Conservation (phyloP, 1,140 invertebrate genomes). For the Reticulitermes speratus region DNA sequence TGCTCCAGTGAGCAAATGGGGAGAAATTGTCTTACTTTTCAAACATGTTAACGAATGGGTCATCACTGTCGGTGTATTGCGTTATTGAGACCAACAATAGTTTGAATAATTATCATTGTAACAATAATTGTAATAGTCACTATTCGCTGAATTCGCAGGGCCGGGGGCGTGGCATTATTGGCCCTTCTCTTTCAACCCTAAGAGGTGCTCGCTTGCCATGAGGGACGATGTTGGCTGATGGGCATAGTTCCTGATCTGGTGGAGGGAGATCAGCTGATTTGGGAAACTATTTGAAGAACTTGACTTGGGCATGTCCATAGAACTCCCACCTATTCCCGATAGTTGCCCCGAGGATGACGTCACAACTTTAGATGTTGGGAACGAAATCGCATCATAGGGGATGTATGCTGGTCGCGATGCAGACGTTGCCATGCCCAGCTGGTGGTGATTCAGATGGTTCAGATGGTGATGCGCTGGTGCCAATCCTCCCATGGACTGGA, state of each 20-base stretch:
- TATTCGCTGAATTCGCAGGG: neutral
- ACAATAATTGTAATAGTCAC: slow-evolving; percentile 26
- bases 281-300: slow-evolving; percentile 73
- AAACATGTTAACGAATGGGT: no score
- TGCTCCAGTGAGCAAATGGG: neutral
- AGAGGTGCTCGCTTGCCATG: slow-evolving; percentile 55
- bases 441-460: slow-evolving; percentile 66
- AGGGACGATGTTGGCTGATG: slow-evolving; percentile 75
- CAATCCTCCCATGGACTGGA: slow-evolving; percentile 68
- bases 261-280: slow-evolving; percentile 92
- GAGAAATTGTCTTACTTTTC: no score
- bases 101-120: slow-evolving; percentile 28
- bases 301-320: slow-evolving; percentile 52
- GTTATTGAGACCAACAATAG: slow-evolving; percentile 32
- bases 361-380: slow-evolving; percentile 60
- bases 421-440: slow-evolving; percentile 48
- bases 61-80: neutral
- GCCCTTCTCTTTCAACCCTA: slow-evolving; percentile 57
- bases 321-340: slow-evolving; percentile 44
- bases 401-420: slow-evolving; percentile 76
- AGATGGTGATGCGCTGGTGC: slow-evolving; percentile 50
- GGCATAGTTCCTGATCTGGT: slow-evolving; percentile 95
- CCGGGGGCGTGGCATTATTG: slow-evolving; percentile 39
- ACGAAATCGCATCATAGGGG: slow-evolving; percentile 87
- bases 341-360: slow-evolving; percentile 47